A percentile compares a stretch with the other conserved stretches of the same genome.
Conservation (phyloP, 2,888 invertebrate genomes). For the Eupithecia tripunctaria region DNA sequence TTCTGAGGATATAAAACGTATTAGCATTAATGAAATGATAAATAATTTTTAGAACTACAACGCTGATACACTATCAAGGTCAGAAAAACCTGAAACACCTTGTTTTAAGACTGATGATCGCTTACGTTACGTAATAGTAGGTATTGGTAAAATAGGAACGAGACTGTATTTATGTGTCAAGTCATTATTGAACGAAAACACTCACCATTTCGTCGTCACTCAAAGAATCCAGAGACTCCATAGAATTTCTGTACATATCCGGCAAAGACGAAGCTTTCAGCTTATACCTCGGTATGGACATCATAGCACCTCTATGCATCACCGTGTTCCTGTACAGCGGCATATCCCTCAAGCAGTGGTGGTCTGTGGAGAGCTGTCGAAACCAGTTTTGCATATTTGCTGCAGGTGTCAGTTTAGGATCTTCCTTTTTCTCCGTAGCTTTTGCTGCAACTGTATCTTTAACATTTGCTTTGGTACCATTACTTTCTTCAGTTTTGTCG, state of each 20-base stretch:
- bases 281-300: conserved; percentile 91
- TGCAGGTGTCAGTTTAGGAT: not conserved
- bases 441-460: conserved; percentile 30
- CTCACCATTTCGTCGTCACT: conserved; percentile 89
- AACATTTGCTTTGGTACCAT: conserved; percentile 35
- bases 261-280: conserved; percentile 94
- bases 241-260: conserved; percentile 93
- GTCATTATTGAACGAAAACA: not conserved
- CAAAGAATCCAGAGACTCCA: conserved; percentile 87
- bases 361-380: conserved; percentile 82
- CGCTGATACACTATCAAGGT: not conserved
- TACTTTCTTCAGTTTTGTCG: conserved; percentile 25
- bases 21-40: not conserved
- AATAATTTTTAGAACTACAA: not conserved
- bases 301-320: conserved; percentile 93
- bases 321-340: conserved; percentile 91
- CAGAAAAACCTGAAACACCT: not conserved
- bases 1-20: conserved; percentile 76
- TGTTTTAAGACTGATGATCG: not conserved
- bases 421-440: conserved; percentile 14
- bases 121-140: no score
- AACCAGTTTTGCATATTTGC: conserved; percentile 54
- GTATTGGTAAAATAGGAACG: no score
- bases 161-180: not conserved
- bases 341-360: conserved; percentile 88